Conservation (phyloP, 2,888 invertebrate genomes). For the Seira ritae region DNA sequence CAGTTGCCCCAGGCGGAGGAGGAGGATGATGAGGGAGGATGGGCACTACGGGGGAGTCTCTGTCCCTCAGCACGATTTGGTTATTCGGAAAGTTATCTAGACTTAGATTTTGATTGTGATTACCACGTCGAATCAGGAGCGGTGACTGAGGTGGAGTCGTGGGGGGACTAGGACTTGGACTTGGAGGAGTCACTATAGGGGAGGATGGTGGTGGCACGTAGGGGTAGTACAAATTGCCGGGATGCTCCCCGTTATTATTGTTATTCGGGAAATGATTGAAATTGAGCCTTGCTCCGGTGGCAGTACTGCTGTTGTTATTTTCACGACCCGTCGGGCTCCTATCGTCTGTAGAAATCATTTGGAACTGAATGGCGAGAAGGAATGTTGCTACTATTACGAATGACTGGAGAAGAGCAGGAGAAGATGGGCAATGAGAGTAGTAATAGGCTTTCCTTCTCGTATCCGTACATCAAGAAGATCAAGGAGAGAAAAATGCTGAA, state of each 20-base stretch:
- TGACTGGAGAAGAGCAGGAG: constrained; percentile 15
- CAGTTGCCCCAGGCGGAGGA: background rate
- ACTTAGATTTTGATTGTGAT: background rate
- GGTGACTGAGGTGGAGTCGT: background rate
- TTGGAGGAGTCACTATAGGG: constrained; percentile 16
- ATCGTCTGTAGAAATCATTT: constrained; percentile 55
- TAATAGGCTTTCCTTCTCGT: too few relatives aligned
- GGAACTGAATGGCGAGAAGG: constrained; percentile 23
- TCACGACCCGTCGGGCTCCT: constrained; percentile 53
- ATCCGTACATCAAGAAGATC: too few relatives aligned
- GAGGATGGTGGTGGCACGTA: constrained; percentile 11
- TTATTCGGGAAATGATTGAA: constrained; percentile 35
- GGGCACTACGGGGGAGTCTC: background rate
- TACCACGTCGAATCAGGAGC: background rate
- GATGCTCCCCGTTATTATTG: constrained; percentile 26
- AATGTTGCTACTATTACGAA: background rate
- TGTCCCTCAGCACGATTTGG: background rate
- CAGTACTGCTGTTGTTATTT: too few relatives aligned
- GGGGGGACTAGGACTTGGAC: background rate
- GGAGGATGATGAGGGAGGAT: constrained; percentile 18
- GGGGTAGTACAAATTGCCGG: constrained; percentile 29
- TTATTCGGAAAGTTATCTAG: background rate
- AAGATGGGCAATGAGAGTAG: background rate
- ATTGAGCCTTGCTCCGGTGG: constrained; percentile 37
- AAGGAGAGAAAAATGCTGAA: too few relatives aligned